Percentiles rank a stretch among this genome's conserved stretches.
phyloP scores from a whole-genome alignment of 2,113 vertebrate species.

The Dromaius novaehollandiae region DNA sequence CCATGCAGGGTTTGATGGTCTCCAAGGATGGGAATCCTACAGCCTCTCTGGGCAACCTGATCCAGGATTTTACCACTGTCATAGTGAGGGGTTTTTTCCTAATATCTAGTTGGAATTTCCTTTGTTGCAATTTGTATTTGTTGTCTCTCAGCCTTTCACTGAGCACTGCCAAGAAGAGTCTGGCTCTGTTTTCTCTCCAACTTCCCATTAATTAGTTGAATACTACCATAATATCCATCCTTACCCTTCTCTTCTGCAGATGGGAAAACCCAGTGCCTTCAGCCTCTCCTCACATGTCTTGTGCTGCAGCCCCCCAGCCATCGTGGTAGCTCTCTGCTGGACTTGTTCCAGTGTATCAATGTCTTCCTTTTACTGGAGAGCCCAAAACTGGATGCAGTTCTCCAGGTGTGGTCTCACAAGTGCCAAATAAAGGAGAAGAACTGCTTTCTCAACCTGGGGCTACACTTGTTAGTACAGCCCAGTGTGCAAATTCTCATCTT shows the following conservation, averaged over 20 bases:
- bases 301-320: background rate
- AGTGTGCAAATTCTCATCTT: background rate
- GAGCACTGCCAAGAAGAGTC: background rate
- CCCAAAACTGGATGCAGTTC: background rate
- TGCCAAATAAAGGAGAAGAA: background rate
- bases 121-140: background rate
- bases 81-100: background rate
- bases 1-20: background rate
- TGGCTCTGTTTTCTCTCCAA: background rate
- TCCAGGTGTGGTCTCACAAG: background rate
- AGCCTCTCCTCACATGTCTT: background rate
- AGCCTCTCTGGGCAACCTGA: accelerated
- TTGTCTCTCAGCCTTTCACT: background rate
- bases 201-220: background rate
- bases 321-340: background rate
- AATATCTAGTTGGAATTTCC: background rate
- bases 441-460: background rate
- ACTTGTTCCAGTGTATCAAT: background rate
- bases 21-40: background rate
- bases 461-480: accelerated
- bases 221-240: background rate
- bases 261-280: background rate
- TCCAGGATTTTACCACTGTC: background rate
- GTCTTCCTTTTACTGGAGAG: background rate
- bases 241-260: background rate